phyloP scores from a whole-genome alignment of 2,888 invertebrate species.

The Acanthococcus lagerstroemiae region DNA sequence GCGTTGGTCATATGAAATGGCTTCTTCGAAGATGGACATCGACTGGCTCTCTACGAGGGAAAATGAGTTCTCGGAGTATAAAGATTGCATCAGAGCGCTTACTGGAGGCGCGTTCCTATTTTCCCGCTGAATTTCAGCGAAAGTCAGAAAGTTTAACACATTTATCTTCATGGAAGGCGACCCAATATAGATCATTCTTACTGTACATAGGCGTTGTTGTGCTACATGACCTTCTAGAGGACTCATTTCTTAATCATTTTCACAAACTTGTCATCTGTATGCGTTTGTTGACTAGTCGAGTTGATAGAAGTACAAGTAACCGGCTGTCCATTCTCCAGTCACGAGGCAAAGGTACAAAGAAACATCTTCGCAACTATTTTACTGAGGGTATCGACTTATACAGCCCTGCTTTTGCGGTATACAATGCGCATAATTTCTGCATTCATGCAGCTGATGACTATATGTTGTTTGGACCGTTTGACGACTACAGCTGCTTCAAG shows the following conservation, averaged over 20 bases:
- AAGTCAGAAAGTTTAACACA: not conserved
- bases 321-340: too few species aligned
- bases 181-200: not conserved
- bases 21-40: not conserved
- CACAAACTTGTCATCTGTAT: not conserved
- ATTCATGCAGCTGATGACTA: not conserved
- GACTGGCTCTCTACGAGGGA: not conserved
- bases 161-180: constrained; percentile 1
- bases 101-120: not conserved
- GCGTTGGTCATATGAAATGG: not conserved
- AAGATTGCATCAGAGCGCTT: not conserved
- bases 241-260: not conserved
- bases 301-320: too few species aligned
- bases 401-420: not conserved
- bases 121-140: not conserved
- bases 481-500: constrained; percentile 10
- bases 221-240: not conserved
- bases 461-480: not conserved
- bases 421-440: not conserved
- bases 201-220: constrained; percentile 1
- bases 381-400: not conserved
- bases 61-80: not conserved
- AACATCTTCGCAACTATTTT: not conserved
- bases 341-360: too few species aligned
- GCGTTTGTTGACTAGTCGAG: not conserved